Conservation (phyloP, 1,140 invertebrate species). For the Anagrus nilaparvatae region DNA sequence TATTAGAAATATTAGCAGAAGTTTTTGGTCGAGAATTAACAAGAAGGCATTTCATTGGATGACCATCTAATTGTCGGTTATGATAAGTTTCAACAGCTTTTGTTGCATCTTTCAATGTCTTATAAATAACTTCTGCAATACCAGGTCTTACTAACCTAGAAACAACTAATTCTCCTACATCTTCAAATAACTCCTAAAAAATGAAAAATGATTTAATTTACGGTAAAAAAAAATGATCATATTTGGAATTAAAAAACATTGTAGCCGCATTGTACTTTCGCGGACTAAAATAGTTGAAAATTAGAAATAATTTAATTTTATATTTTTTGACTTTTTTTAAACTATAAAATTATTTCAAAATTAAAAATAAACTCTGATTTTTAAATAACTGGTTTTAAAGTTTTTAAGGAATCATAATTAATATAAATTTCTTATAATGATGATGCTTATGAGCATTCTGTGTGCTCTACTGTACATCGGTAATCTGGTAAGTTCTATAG, state of each 20-base stretch:
- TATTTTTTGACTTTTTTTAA: neutral
- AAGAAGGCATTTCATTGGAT: slow-evolving; percentile 70
- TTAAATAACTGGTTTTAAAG: no score
- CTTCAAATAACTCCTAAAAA: slow-evolving; percentile 78
- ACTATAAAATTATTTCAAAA: neutral
- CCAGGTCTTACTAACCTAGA: slow-evolving; percentile 76
- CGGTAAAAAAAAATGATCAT: no score
- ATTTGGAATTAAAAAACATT: no score
- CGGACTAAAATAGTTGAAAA: no score
- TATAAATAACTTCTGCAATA: slow-evolving; percentile 82
- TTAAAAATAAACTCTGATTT: slow-evolving; percentile 1
- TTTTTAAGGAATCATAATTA: no score
- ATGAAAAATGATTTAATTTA: slow-evolving; percentile 9
- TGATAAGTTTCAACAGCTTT: slow-evolving; percentile 86
- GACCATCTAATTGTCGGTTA: slow-evolving; percentile 78
- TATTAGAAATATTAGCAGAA: slow-evolving; percentile 45
- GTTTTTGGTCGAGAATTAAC: slow-evolving; percentile 59
- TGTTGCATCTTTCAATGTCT: slow-evolving; percentile 71
- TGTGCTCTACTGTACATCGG: no score
- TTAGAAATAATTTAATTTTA: neutral
- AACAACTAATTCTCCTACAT: slow-evolving; percentile 75
- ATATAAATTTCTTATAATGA: no score
- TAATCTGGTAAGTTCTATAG: no score
- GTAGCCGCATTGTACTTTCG: no score
- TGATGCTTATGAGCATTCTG: no score